phyloP scores from a whole-genome alignment of 2,888 invertebrate genomes.

The Athripsodes cinereus region DNA sequence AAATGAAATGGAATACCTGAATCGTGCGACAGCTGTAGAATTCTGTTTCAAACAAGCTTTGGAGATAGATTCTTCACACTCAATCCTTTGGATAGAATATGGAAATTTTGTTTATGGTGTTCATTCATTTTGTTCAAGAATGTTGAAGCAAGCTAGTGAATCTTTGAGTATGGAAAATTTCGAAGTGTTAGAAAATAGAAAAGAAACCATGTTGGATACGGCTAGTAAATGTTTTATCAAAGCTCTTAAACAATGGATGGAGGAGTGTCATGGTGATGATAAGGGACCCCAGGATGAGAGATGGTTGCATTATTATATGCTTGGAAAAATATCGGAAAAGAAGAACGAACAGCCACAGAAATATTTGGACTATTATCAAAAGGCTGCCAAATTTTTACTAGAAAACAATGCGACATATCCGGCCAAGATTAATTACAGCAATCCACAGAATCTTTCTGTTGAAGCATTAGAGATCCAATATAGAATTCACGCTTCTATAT shows the following conservation, averaged over 20 bases:
- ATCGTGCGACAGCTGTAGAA: conserved; percentile 65
- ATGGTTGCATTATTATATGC: conserved; percentile 91
- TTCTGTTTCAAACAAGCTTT: conserved; percentile 78
- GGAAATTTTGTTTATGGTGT: conserved; percentile 86
- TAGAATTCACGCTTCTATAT: conserved; percentile 80
- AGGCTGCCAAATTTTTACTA: conserved; percentile 70
- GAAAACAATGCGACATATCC: conserved; percentile 82
- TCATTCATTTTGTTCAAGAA: conserved; percentile 83
- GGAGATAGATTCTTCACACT: conserved; percentile 65
- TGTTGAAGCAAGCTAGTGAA: conserved; percentile 75
- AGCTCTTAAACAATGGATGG: conserved; percentile 57
- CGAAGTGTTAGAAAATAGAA: conserved; percentile 66
- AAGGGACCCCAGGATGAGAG: conserved; percentile 70
- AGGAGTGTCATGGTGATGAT: conserved; percentile 46
- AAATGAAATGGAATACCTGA: conserved; percentile 58
- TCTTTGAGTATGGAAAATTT: conserved; percentile 69
- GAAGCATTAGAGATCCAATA: conserved; percentile 85
- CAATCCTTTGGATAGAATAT: conserved; percentile 83
- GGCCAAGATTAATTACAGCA: conserved; percentile 76
- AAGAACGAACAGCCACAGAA: conserved; percentile 64
- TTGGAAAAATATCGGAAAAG: conserved; percentile 94
- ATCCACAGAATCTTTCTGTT: conserved; percentile 75
- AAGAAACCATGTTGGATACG: conserved; percentile 71
- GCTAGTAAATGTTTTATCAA: conserved; percentile 74
- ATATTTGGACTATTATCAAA: conserved; percentile 73